A percentile compares a stretch with the other conserved stretches of the same genome.
These are phyloP conservation scores for Philotrypesis tridentata DNA, from an alignment of 1,140 invertebrate genomes.

Conservation along the genomic window DNA sequence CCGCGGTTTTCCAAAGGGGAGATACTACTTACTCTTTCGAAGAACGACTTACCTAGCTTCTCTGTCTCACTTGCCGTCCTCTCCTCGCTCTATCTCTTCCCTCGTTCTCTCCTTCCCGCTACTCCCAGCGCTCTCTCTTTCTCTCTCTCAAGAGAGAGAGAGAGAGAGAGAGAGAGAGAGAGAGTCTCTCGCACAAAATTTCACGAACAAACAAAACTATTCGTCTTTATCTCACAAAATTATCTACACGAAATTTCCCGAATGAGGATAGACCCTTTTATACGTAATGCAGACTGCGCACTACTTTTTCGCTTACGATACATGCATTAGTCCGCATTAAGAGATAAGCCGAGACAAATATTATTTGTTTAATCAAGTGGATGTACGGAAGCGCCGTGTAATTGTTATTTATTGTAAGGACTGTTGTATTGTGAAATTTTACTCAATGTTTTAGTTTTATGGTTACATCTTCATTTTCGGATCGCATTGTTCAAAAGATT, in stretches of 20 bases:
- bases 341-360: no score
- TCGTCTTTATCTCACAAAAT: conserved; percentile 52
- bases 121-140: neutral
- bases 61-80: conserved; percentile 5
- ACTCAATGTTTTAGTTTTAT: no score
- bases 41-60: conserved; percentile 34
- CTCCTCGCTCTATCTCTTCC: neutral
- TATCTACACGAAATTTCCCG: conserved; percentile 47
- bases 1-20: conserved; percentile 40
- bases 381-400: no score
- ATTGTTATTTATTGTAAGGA: no score
- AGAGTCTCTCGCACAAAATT: conserved; percentile 21
- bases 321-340: no score
- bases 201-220: conserved; percentile 50
- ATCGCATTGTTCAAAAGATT: no score
- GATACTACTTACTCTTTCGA: conserved; percentile 32
- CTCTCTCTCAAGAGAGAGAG: no score
- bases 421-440: no score
- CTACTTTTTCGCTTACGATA: neutral
- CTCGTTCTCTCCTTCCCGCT: neutral
- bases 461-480: no score
- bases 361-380: no score
- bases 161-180: no score
- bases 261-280: conserved; percentile 7
- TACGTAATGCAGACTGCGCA: neutral